These are phyloP conservation scores for Bettongia penicillata DNA, from an alignment of 2,113 vertebrate species.

Conservation along the genomic window DNA sequence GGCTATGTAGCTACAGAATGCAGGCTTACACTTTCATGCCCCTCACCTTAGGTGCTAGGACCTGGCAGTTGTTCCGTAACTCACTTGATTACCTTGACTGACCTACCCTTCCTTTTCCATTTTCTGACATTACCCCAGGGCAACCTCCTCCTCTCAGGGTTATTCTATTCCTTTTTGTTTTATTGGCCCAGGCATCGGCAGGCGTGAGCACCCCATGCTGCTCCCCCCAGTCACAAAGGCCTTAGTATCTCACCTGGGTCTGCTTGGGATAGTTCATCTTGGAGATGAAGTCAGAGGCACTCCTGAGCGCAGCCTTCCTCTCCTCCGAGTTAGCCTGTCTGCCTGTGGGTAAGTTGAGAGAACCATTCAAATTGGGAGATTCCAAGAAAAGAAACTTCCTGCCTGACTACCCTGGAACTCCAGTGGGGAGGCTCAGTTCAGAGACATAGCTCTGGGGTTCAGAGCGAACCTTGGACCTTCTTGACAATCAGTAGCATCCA, in stretches of 20 bases:
- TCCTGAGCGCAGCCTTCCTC: constrained; percentile 93
- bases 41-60: not conserved
- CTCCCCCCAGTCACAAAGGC: not conserved
- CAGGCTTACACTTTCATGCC: not conserved
- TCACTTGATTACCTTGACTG: not conserved
- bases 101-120: not conserved
- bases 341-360: constrained; percentile 81
- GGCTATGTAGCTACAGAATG: not conserved
- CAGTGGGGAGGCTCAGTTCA: not conserved
- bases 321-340: constrained; percentile 94
- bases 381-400: not conserved
- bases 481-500: not conserved
- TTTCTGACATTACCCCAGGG: not conserved
- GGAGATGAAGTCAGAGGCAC: constrained; percentile 95
- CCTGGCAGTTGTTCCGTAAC: not conserved
- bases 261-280: constrained; percentile 97
- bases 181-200: not conserved
- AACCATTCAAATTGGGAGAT: not conserved
- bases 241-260: constrained; percentile 87
- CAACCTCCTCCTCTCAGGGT: not conserved
- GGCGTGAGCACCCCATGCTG: not conserved
- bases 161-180: not conserved
- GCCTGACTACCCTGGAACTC: not conserved
- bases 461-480: not conserved
- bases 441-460: not conserved